These are phyloP conservation scores for Chromoteleia sp. DNA, from an alignment of 2,888 invertebrate species.

Conservation along the genomic window DNA sequence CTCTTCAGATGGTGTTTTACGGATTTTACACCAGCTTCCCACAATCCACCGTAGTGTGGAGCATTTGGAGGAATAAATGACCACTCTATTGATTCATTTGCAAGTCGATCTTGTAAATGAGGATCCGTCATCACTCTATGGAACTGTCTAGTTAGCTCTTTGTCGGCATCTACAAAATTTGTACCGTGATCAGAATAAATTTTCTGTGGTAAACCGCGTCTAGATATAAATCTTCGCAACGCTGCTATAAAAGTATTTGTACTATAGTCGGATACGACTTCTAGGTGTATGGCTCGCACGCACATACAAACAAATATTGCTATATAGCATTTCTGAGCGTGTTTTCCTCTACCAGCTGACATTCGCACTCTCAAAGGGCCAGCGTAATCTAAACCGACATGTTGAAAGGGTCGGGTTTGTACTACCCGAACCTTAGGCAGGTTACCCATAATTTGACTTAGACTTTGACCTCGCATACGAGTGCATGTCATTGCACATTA, in stretches of 20 bases:
- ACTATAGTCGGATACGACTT: slow-evolving; percentile 16
- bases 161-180: neutral
- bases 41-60: slow-evolving; percentile 3
- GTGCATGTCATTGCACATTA: neutral
- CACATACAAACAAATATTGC: no score
- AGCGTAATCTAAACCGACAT: slow-evolving; percentile 21
- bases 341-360: slow-evolving; percentile 3
- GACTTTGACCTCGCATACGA: neutral
- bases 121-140: no score
- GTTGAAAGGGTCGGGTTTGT: neutral
- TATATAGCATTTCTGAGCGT: slow-evolving; percentile 11
- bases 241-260: slow-evolving; percentile 15
- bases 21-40: slow-evolving; percentile 6
- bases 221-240: neutral
- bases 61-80: slow-evolving; percentile 5
- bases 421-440: neutral
- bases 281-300: slow-evolving; percentile 8
- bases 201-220: neutral
- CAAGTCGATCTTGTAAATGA: no score
- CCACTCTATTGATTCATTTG: no score
- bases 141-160: neutral
- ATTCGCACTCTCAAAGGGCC: slow-evolving; percentile 9
- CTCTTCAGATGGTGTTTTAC: neutral
- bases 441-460: neutral
- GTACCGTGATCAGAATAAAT: neutral